A percentile compares a stretch with the other conserved stretches of the same genome.
phyloP scores from a whole-genome alignment of 1,140 invertebrate genomes.

The Drosophila rufa region DNA sequence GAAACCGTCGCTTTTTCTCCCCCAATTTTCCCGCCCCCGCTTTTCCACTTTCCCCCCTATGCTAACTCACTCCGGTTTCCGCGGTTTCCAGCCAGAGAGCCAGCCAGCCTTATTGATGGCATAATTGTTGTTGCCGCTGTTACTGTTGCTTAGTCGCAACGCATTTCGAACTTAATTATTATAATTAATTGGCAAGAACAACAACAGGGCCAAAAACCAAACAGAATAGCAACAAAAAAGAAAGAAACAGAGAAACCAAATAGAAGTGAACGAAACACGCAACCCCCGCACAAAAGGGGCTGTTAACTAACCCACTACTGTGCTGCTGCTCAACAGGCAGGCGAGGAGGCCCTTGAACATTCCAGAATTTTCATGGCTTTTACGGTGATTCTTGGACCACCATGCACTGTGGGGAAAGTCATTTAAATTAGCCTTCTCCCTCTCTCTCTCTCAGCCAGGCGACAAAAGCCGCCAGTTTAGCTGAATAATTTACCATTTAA shows the following conservation, averaged over 20 bases:
- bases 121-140: conserved; percentile 56
- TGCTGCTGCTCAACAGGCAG: conserved; percentile 20
- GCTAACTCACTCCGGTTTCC: conserved; percentile 28
- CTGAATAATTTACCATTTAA: conserved; percentile 75
- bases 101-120: conserved; percentile 47
- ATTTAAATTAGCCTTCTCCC: conserved; percentile 41
- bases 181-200: conserved; percentile 80
- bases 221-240: conserved; percentile 3
- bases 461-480: conserved; percentile 58
- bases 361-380: conserved; percentile 11
- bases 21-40: too few relatives aligned
- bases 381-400: neutral
- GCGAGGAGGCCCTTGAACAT: conserved; percentile 4
- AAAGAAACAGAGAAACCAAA: conserved; percentile 34
- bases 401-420: conserved; percentile 23
- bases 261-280: conserved; percentile 48
- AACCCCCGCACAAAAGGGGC: conserved; percentile 13
- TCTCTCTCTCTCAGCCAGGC: conserved; percentile 20
- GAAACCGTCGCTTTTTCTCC: conserved; percentile 5
- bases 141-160: conserved; percentile 75
- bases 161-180: conserved; percentile 82
- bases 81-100: conserved; percentile 32
- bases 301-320: conserved; percentile 9
- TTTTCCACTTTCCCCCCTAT: conserved; percentile 6
- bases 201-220: conserved; percentile 27